Base-by-base conservation (phyloP, 2,113 vertebrate genomes). In the Prunella himalayana region DNA sequence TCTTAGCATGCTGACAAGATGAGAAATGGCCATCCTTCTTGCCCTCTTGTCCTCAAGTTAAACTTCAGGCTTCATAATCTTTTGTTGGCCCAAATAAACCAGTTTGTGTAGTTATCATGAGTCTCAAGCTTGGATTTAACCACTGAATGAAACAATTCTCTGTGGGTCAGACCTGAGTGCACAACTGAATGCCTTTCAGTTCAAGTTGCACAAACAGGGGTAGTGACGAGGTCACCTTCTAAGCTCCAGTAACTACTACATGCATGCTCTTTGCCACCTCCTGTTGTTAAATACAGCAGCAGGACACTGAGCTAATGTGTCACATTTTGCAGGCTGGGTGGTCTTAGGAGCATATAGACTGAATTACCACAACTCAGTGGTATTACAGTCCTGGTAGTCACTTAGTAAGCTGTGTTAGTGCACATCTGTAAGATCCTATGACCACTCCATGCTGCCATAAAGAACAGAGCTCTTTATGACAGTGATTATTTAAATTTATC, bases 131-230 rank as follows among this genome's bases (percentile, higher is more conserved):
- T 71, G 77, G 33, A 57, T 86, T 86, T 73, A 88, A 63, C 23
- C 11, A 37, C 0, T 8, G 20, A 92, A 37, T 33, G 49, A 25
- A 9, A 12, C 25, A 73, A 66, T 59, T 90, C 15, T 39, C 16
- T 3, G 1, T 1, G 5, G 41, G 65, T 47, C 71, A 82, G 28
- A 37, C 4, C 11, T 3, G n/a, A 76, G 21, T 2, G 1, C 50
- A 13, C 31, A 80, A 30, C 10, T 8, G 23, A 69, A 61, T 17
- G 5, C 10, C 44, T 72, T 94, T 49, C 41, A 53, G 16, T 57
- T 80, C 63, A 44, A 92, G 24, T 14, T 28, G 10, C 17, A 42
- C 15, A 69, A 60, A 49, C 3, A 15, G 19, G 2, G 2, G 1
- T 5, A 57, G 17, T 2, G 5, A 44, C 0, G 3, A 64, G 17